Conservation (phyloP, 2,113 vertebrate genomes). For the Cariama cristata region DNA sequence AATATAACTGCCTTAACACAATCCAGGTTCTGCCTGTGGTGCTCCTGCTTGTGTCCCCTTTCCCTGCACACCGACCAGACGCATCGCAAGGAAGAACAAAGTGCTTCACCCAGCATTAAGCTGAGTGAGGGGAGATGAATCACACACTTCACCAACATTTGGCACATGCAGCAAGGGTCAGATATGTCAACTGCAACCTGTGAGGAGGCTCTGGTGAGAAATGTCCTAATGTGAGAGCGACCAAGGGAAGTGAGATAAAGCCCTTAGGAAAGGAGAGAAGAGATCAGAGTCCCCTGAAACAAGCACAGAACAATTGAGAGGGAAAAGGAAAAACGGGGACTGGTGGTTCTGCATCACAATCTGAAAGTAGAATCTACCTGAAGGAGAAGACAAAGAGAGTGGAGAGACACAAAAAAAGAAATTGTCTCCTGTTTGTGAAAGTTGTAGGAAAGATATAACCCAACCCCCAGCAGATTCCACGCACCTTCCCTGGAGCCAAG, state of each 20-base stretch:
- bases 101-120: not conserved
- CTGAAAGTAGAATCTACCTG: not conserved
- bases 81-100: not conserved
- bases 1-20: fast-evolving
- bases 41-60: not conserved
- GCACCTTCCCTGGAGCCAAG: not conserved
- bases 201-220: not conserved
- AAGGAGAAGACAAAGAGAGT: not conserved
- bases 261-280: not conserved
- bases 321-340: not conserved
- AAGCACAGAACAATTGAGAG: fast-evolving
- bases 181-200: not conserved
- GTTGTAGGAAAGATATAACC: not conserved
- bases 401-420: not conserved
- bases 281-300: not conserved
- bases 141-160: not conserved
- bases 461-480: not conserved
- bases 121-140: not conserved
- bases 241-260: not conserved
- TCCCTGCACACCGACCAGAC: not conserved
- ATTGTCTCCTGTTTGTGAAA: not conserved
- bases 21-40: not conserved
- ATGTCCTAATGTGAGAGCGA: not conserved
- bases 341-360: not conserved
- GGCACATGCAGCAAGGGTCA: not conserved